Conservation (phyloP, 2,113 vertebrate species). For the Pluvianellus socialis region DNA sequence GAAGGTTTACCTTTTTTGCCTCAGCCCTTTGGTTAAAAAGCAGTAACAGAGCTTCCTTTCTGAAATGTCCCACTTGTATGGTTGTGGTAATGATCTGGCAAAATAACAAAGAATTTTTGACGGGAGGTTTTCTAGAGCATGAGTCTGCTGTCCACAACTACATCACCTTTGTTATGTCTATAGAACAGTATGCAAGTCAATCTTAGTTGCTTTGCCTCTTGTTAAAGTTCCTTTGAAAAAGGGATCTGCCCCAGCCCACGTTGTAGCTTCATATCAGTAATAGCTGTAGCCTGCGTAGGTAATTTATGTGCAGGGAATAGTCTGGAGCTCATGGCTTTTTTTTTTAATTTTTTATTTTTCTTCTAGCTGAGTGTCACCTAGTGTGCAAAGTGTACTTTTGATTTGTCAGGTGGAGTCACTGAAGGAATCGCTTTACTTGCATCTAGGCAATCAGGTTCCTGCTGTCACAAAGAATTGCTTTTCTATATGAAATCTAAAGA, state of each 20-base stretch:
- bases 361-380: not conserved
- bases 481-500: not conserved
- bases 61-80: not conserved
- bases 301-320: not conserved
- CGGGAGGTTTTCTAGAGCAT: not conserved
- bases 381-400: not conserved
- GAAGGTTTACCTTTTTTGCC: not conserved
- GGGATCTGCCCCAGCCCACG: rapidly evolving
- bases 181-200: not conserved
- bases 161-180: rapidly evolving
- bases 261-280: not conserved
- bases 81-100: not conserved
- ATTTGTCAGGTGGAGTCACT: not conserved
- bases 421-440: not conserved
- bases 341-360: not conserved
- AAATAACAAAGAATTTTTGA: not conserved
- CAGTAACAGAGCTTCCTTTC: not conserved
- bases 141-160: not conserved
- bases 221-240: not conserved
- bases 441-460: not conserved
- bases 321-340: not conserved
- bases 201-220: not conserved
- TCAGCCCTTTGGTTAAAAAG: not conserved
- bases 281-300: not conserved
- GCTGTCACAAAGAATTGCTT: not conserved